Evolutionary conservation across 2,113 vertebrate genomes (phyloP).

Genomic region (Elephas maximus): DNA sequence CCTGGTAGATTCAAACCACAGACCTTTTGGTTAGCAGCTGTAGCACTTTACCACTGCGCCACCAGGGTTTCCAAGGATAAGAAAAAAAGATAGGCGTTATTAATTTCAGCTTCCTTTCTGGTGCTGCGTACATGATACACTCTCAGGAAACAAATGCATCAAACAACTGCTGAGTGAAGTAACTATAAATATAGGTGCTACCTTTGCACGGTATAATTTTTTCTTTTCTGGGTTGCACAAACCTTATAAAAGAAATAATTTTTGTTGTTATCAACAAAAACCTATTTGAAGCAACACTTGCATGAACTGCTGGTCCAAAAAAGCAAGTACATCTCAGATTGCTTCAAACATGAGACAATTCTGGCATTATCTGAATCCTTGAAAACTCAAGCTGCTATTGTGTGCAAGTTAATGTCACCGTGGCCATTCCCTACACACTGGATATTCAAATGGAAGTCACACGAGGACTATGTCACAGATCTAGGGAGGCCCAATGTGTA

Average conservation of each 20-base stretch:
- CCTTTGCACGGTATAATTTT: neutral
- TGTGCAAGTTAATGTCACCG: neutral
- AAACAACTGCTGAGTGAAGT: no score
- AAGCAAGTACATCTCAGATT: neutral
- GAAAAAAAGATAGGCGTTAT: neutral
- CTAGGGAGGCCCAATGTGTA: constrained; percentile 1
- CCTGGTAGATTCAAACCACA: no score
- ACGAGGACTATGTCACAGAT: neutral
- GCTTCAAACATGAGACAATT: neutral
- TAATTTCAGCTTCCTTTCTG: neutral
- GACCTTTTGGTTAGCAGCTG: no score
- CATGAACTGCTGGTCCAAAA: neutral
- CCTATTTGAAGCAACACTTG: neutral
- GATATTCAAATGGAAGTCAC: neutral
- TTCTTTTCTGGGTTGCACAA: neutral
- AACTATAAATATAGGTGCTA: neutral
- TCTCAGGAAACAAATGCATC: neutral
- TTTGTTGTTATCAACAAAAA: neutral
- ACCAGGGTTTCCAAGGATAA: no score
- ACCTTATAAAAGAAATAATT: neutral
- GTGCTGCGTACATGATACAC: neutral
- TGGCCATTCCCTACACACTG: fast-evolving
- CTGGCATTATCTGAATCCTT: neutral
- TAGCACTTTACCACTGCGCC: no score
- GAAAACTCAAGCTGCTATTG: neutral